Evolutionary conservation across 2,888 invertebrate genomes (phyloP), one percentile per base, ranked within the genome.

Genomic region (Drosophila borealis): DNA sequence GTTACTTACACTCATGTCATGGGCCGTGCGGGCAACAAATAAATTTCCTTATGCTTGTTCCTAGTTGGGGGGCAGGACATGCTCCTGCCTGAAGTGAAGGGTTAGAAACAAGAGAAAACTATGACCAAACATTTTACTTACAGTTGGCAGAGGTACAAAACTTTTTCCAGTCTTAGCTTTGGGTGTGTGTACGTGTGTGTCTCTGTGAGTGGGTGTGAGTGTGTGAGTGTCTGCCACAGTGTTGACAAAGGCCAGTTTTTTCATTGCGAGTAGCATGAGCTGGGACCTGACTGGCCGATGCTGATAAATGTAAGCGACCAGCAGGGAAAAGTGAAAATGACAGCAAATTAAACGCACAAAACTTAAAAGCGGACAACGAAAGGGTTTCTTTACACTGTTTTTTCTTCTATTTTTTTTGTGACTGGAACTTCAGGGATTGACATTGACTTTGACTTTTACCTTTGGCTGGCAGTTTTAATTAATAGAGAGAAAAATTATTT

Each of bases 331-430:
- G 57, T 29, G 75, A 82, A 82, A 83, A 83, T 80, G 79, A 65
- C 81, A 82, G 83, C 64, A 86, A 86, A 83, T 83, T 77, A 86
- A 86, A 81, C 70, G 80, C 80, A 77, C 77, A 74, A 55, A 81
- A 86, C 74, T 86, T 80, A 66, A 81, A 81, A 84, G 80, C 65
- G 68, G 25, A 42, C 41, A n/a, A 42, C 11, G 25, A 25, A 61
- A 45, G 45, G 53, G 34, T 54, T 51, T 39, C 42, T n/a, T 39
- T 8, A 3, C 17, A 4, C 4, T 13, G 10, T 11, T 29, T 25
- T 17, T 45, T 11, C 6, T 3, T n/a, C 4, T 33, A n/a, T n/a
- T 17, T 13, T 10, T 17, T 29, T 34, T 34, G 48, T 39, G 55
- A 9, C 10, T 4, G 55, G 21, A 39, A 33, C 19, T 59, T 41